These are phyloP conservation scores for Apomyelois bistriatella DNA, from an alignment of 2,888 invertebrate genomes.

Conservation along the genomic window DNA sequence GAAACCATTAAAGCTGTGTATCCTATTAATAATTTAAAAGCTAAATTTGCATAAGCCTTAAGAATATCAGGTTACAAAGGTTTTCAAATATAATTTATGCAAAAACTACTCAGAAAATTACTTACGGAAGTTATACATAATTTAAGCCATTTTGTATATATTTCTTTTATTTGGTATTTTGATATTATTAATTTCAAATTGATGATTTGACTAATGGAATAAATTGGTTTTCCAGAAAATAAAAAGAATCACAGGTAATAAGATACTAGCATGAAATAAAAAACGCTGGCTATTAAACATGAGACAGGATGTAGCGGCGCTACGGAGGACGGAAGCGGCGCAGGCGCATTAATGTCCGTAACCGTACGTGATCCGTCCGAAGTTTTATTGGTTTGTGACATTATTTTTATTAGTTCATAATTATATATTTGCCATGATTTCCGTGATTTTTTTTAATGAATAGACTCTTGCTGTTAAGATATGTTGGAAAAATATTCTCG, in stretches of 20 bases:
- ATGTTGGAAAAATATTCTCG: background rate
- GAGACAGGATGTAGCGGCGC: conserved; percentile 71
- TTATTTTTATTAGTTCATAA: conserved; percentile 26
- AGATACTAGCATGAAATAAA: conserved; percentile 18
- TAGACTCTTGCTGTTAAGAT: too few relatives aligned
- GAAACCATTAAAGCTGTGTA: conserved; percentile 55
- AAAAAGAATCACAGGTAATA: conserved; percentile 12
- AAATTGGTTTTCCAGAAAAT: background rate
- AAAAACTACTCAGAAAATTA: background rate
- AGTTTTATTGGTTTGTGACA: conserved; percentile 31
- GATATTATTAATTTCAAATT: too few relatives aligned
- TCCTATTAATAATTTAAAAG: conserved; percentile 36
- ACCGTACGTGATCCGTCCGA: conserved; percentile 47
- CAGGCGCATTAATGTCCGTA: conserved; percentile 55
- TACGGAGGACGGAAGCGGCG: conserved; percentile 63
- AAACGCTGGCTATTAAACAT: conserved; percentile 36
- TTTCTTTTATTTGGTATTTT: background rate
- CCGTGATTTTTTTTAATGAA: too few relatives aligned
- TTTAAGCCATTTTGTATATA: too few relatives aligned
- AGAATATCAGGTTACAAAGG: conserved; percentile 10
- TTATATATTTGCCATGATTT: too few relatives aligned
- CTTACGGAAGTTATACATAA: background rate
- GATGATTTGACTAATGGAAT: background rate
- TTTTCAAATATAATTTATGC: conserved; percentile 1
- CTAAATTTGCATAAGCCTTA: conserved; percentile 29